Percentiles rank a stretch among this genome's conserved stretches.
These are phyloP conservation scores for Pomatostomus ruficeps DNA, from an alignment of 2,113 vertebrate genomes.

Conservation along the genomic window DNA sequence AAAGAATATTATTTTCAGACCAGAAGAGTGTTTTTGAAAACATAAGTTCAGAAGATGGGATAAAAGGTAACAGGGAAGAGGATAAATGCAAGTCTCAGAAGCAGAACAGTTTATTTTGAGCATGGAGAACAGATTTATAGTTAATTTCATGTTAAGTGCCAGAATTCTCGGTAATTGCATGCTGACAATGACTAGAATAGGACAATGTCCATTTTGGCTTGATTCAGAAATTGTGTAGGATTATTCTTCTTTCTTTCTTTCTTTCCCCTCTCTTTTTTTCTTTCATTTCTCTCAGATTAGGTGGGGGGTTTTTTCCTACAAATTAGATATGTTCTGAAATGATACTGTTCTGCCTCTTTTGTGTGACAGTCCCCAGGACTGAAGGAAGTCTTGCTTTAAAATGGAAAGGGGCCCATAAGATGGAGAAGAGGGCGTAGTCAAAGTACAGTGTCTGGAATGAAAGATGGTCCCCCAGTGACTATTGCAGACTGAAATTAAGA, in stretches of 20 bases:
- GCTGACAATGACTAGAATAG: neutral
- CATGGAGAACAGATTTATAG: neutral
- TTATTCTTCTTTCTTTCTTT: neutral
- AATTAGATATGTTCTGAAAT: neutral
- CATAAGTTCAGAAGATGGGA: conserved; percentile 15
- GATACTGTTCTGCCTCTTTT: neutral
- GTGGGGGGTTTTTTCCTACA: neutral
- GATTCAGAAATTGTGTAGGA: neutral
- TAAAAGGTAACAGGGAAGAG: conserved; percentile 12
- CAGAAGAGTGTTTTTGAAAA: conserved; percentile 26
- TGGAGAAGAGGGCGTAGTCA: neutral
- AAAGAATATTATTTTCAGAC: conserved; percentile 68
- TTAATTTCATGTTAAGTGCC: neutral
- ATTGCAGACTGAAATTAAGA: neutral
- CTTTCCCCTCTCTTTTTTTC: neutral
- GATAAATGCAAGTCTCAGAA: conserved; percentile 2
- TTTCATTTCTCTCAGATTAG: neutral
- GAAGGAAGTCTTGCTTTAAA: neutral
- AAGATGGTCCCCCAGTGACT: neutral
- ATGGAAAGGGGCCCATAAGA: neutral
- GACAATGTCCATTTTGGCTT: neutral
- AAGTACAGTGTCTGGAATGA: neutral
- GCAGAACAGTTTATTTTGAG: neutral
- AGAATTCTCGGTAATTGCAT: neutral
- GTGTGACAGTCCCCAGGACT: neutral